Evolutionary conservation across 2,113 vertebrate genomes (phyloP).

Genomic region (Gopherus flavomarginatus): DNA sequence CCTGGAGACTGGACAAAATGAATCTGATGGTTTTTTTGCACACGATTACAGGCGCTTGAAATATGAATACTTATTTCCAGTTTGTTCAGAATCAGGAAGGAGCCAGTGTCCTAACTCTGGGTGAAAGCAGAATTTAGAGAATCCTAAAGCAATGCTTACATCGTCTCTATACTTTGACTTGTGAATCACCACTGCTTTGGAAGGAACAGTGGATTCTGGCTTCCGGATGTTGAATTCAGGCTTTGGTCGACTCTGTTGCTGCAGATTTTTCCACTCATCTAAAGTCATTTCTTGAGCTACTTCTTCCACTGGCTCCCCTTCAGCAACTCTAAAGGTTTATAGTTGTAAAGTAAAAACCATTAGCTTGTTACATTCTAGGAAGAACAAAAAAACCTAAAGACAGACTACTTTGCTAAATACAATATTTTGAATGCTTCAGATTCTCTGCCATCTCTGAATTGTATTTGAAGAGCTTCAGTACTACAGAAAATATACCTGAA

Average conservation of each 20-base stretch:
- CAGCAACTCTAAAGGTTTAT: constrained; percentile 77
- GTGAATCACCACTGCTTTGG: constrained; percentile 96
- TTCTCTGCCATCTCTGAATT: background rate
- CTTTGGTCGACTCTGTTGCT: constrained; percentile 89
- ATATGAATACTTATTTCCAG: background rate
- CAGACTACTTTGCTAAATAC: constrained; percentile 3
- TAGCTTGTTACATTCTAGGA: constrained; percentile 43
- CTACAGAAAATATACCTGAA: background rate
- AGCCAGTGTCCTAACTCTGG: background rate
- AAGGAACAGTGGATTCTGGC: constrained; percentile 87
- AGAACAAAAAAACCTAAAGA: constrained; percentile 10
- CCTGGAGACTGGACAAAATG: background rate
- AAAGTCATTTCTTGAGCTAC: constrained; percentile 92
- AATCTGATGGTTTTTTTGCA: background rate
- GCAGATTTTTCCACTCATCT: constrained; percentile 95
- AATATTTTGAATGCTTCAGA: background rate
- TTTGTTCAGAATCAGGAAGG: background rate
- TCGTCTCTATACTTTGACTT: constrained; percentile 86
- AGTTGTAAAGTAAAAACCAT: constrained; percentile 64
- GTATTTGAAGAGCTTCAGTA: background rate
- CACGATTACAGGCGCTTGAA: background rate
- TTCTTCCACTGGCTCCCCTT: constrained; percentile 80
- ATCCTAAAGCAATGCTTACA: constrained; percentile 80
- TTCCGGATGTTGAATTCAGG: constrained; percentile 95
- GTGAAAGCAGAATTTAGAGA: constrained; percentile 22